phyloP scores from a whole-genome alignment of 2,888 invertebrate species.

The Diadromus collaris region DNA sequence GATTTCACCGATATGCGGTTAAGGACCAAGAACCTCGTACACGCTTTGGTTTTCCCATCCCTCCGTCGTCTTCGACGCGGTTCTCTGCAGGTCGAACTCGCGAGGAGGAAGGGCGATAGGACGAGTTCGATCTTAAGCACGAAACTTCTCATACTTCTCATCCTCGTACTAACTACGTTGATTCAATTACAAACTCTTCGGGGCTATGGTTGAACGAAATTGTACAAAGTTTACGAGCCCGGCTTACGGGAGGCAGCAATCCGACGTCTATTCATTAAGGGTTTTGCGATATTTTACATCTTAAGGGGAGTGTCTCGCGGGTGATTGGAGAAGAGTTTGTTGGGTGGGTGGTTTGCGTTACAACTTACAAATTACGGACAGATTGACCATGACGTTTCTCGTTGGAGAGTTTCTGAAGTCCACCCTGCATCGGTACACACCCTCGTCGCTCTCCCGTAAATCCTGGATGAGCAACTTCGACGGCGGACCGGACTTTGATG shows the following conservation, averaged over 20 bases:
- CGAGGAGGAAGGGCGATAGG: background rate
- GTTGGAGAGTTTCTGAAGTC: constrained; percentile 89
- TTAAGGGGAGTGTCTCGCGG: background rate
- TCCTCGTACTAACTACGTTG: constrained; percentile 32
- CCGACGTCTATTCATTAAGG: constrained; percentile 23
- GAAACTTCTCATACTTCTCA: constrained; percentile 43
- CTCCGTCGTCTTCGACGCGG: constrained; percentile 1
- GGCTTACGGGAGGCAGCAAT: background rate
- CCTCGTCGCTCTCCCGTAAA: constrained; percentile 82
- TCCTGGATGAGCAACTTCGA: constrained; percentile 81
- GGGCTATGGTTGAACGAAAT: constrained; percentile 19
- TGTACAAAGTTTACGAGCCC: background rate
- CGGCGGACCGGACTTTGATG: constrained; percentile 82
- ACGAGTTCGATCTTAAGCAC: constrained; percentile 32
- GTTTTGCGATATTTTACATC: constrained; percentile 8
- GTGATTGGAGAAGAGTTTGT: background rate
- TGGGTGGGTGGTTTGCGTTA: background rate
- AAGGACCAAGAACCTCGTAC: constrained; percentile 35
- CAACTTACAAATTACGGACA: constrained; percentile 87
- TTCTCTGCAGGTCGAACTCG: constrained; percentile 28
- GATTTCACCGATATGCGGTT: constrained; percentile 47
- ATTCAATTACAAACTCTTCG: constrained; percentile 52
- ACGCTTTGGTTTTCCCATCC: constrained; percentile 20
- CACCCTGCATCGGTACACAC: constrained; percentile 87
- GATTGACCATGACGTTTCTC: constrained; percentile 87